Percentiles rank a stretch among this genome's conserved stretches.
These are phyloP conservation scores for Drosophila subpulchrella DNA, from an alignment of 1,140 invertebrate species.

Conservation along the genomic window DNA sequence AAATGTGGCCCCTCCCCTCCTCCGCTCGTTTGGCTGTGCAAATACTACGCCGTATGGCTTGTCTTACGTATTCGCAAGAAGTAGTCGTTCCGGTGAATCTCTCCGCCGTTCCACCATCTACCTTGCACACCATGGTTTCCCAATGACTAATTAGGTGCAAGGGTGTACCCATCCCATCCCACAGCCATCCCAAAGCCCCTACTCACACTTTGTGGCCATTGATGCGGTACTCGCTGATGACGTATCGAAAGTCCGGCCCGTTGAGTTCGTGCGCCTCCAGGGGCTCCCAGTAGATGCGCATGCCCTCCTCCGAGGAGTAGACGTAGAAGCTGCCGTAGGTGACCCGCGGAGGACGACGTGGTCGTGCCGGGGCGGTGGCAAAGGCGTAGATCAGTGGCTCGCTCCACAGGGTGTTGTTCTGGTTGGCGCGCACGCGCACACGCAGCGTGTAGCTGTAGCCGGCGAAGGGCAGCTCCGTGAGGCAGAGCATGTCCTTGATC, in stretches of 20 bases:
- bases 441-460: constrained; percentile 59
- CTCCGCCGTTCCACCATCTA: background rate
- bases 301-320: constrained; percentile 50
- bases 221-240: constrained; percentile 60
- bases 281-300: constrained; percentile 70
- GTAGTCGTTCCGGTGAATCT: constrained; percentile 20
- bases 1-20: constrained; percentile 10
- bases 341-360: constrained; percentile 58
- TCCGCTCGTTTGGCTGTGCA: background rate
- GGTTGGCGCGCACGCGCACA: constrained; percentile 68
- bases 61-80: constrained; percentile 34
- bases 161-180: background rate
- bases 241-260: constrained; percentile 56
- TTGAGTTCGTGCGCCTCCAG: constrained; percentile 59
- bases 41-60: constrained; percentile 39
- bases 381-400: constrained; percentile 54
- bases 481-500: constrained; percentile 55
- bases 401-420: constrained; percentile 61
- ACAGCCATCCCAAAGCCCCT: background rate
- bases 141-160: constrained; percentile 2
- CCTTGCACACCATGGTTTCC: background rate
- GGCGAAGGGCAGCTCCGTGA: constrained; percentile 61
- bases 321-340: constrained; percentile 73
- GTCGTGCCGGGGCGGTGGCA: constrained; percentile 45
- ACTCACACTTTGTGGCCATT: constrained; percentile 59